Base-by-base conservation (phyloP, 2,113 vertebrate species). In the Anser brachyrhynchus region DNA sequence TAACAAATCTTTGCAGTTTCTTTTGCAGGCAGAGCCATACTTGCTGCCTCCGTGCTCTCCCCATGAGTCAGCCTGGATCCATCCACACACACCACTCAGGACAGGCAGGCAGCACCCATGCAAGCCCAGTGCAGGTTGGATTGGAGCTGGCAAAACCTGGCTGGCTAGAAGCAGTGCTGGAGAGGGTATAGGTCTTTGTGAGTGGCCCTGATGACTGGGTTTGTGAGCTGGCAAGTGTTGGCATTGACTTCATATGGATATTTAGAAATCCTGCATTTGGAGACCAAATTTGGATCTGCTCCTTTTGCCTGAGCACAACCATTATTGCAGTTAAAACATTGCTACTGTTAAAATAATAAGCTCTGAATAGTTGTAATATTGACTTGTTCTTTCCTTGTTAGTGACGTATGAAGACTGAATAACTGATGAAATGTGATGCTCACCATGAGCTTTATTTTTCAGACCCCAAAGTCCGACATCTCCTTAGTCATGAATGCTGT, bases 61-160 rank as follows among this genome's bases (percentile, higher is more conserved):
- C 23, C 0, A 0, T 1, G 0, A 39, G 23, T 13, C 15, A 54
- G 39, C n/a, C 29, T 58, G 72, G 23, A 29, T 72, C 35, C 6
- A 3, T 46, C 31, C 67, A 69, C 35, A 69, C 35, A 25, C 0
- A 2, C 4, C 5, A 0, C 52, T 73, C n/a, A 35, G 37, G 7
- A 26, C 23, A 77, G 51, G 6, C 14, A 26, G 41, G 66, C 43
- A 43, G 35, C 4, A 69, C 13, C 19, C 2, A 1, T 43, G 44
- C 9, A 41, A 76, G 22, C 23, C 72, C 35, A 37, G n/a, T 11
- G 18, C 13, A 54, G 22, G 51, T 86, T 62, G 67, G 15, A 5
- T 29, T 80, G 67, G 29, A 80, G 26, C 6, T 65, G 39, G 35
- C 58, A 92, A 83, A 75, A 46, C 10, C 28, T 57, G 54, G 4